Evolutionary conservation across 2,113 vertebrate species (phyloP), one percentile per base, ranked within the genome.

Genomic region (Dipodomys ordii): DNA sequence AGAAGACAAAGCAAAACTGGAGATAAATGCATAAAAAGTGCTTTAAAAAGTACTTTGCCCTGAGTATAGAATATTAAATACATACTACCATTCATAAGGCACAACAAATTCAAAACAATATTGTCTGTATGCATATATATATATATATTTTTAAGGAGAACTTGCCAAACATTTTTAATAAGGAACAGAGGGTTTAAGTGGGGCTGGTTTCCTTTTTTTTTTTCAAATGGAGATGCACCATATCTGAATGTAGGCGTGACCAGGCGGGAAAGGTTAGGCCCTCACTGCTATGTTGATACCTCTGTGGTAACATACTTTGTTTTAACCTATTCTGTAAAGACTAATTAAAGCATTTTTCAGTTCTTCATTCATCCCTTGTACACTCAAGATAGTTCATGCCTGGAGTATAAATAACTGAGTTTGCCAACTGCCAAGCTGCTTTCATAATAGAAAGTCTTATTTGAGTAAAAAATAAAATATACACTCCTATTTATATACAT

Each of bases 291-390:
- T 92, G 62, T 94, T 96, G 93, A 87, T 77, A 7, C 10, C 90
- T 96, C 83, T 83, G 83, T 81, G 76, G 93, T 49, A 95, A 98
- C 96, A 95, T 77, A 94, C 0, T 87, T 44, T 9, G 0, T 44
- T 96, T 84, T 92, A 90, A 94, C 23, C 86, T 96, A 97, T 92
- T 97, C 89, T 95, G 12, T 88, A 89, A 97, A 97, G 90, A 87
- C 82, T 94, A 96, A 96, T 95, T 96, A 95, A 96, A 90, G 7
- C 19, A 11, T 27, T 97, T 95, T 96, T 93, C 73, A 92, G 62
- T 95, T 84, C 60, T 97, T 93, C 93, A 77, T 57, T 87, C 87
- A 76, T 60, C 46, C 28, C 88, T n/a, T n/a, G 9, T 87, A 68
- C 46, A 93, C 79, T 71, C 9, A 2, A 95, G 72, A 32, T 15